Base-by-base conservation (phyloP, 2,113 vertebrate species). In the Callipepla californica region DNA sequence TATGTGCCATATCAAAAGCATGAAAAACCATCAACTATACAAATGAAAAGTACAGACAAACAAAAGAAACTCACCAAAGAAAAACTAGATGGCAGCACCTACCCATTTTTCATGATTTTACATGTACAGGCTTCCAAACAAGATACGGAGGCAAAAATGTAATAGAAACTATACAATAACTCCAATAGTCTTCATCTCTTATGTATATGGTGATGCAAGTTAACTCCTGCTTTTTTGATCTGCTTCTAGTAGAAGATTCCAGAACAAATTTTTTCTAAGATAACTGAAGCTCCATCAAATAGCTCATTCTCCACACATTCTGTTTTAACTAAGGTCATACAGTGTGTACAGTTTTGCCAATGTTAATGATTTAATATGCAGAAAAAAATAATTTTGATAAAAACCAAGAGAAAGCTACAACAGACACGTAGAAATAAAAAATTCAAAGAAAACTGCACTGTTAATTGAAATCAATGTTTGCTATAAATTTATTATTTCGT, bases 21-120 rank as follows among this genome's bases (percentile, higher is more conserved):
- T 21, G 28, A 67, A 93, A 82, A 61, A 18, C 13, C 59, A 50
- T n/a, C 2, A 93, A 61, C 26, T 51, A 38, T 3, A 61, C 13
- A 63, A 67, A 65, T 30, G 67, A 75, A 69, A 89, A 82, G n/a
- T 0, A 1, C 5, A 81, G 68, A 66, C 42, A 91, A 85, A 89
- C 69, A 93, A 67, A 91, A 55, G 70, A 89, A 79, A 86, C 23
- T 48, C 87, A 90, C 63, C 81, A 57, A 80, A 87, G 67, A 42
- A 94, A 95, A 95, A 89, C 96, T 96, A 97, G 96, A 95, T 96
- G 96, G 97, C 97, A 97, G 96, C 96, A 96, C 83, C 57, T 96
- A 69, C 91, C 91, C 85, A 87, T 84, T 87, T 93, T 96, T 92
- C 48, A 82, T 47, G 48, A 67, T 61, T 84, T 42, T 80, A 67